Evolutionary conservation across 2,797 vertebrate genomes (phyloP).

Genomic region (Rhinatrema bivittatum): DNA sequence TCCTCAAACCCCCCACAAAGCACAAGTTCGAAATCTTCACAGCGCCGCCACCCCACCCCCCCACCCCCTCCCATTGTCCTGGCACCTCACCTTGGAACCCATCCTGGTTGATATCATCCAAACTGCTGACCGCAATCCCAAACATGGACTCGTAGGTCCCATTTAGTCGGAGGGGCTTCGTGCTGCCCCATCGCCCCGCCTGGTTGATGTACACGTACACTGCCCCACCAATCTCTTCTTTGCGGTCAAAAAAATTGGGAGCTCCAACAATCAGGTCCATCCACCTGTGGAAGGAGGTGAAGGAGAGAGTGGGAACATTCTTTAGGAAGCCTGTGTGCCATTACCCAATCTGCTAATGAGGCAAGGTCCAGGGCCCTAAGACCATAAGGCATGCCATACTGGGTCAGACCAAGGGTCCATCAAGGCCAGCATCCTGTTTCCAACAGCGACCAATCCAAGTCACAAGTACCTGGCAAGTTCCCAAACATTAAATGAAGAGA

Average conservation of each 20-base stretch:
- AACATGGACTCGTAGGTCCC: conserved; percentile 90
- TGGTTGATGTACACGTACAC: conserved; percentile 90
- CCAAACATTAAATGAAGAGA: too few relatives aligned
- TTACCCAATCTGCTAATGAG: neutral
- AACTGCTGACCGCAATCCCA: conserved; percentile 66
- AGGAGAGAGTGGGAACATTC: neutral
- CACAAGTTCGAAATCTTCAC: too few relatives aligned
- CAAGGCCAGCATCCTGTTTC: too few relatives aligned
- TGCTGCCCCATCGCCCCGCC: conserved; percentile 65
- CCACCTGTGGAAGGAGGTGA: conserved; percentile 59
- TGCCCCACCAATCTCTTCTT: conserved; percentile 85
- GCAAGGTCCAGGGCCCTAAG: too few relatives aligned
- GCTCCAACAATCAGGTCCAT: conserved; percentile 84
- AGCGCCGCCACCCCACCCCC: neutral
- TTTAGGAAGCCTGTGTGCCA: too few relatives aligned
- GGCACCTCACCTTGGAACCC: conserved; percentile 70
- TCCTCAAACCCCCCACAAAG: too few relatives aligned
- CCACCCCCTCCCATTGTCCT: conserved; percentile 41
- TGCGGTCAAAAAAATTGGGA: conserved; percentile 87
- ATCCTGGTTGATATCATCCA: conserved; percentile 85
- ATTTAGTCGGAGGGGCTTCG: conserved; percentile 77
- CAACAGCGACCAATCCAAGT: too few relatives aligned
- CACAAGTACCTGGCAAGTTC: too few relatives aligned
- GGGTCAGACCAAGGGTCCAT: too few relatives aligned
- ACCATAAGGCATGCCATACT: too few relatives aligned